Evolutionary conservation across 2,797 vertebrate species (phyloP), one percentile per base, ranked within the genome.

Genomic region (Arvicola amphibius): DNA sequence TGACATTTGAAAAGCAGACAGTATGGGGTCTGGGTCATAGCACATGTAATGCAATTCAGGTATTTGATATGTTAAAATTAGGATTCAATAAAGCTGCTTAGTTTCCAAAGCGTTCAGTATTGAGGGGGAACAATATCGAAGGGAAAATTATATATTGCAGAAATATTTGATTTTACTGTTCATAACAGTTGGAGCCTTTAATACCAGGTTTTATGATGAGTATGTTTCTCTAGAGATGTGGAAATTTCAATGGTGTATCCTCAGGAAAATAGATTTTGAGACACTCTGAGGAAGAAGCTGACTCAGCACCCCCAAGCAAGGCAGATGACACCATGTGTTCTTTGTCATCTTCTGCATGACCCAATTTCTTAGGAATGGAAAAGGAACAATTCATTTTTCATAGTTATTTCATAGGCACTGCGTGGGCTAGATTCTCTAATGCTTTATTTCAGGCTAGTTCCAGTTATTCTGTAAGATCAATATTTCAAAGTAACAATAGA

Each of bases 401-500:
- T 14, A 90, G 74, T 90, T 95, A 32, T 23, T 92, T 88, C 69
- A 51, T 85, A 63, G 61, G 56, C 67, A 84, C 29, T 69, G 34
- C 0, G 12, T 88, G 85, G 71, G 61, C 29, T 95, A 29, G 53
- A 88, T 73, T 92, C 76, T 87, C 43, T 92, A 74, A 94, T 87
- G 71, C 61, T 76, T 90, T 92, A 92, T 96, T 89, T 97, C n/a
- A 67, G 80, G 40, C 63, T 12, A 78, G 92, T 95, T 97, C 51
- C 40, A 94, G 46, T 77, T 87, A 61, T 96, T 88, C 69, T 92
- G 14, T 91, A 88, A 94, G 88, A 95, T 96, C 85, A 59, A 85
- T 97, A 96, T 96, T 97, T 97, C 93, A 97, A 95, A 87, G 73
- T 91, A 95, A 61, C 90, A 93, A 69, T 95, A 96, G 73, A 93